Base-by-base conservation (phyloP, 2,888 invertebrate genomes). In the Neoaliturus tenellus region DNA sequence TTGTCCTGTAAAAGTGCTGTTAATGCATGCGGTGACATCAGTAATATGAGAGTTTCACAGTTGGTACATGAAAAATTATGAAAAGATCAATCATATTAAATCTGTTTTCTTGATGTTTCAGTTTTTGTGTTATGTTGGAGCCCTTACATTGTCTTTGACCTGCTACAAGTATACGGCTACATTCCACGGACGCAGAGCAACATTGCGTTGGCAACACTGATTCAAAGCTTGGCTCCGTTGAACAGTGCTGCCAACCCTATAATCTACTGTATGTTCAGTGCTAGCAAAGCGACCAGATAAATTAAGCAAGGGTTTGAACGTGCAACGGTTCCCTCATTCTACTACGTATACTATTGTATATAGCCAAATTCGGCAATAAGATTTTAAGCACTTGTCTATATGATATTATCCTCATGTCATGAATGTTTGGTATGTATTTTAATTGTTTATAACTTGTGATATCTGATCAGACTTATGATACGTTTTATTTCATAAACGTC, bases 61-160 rank as follows among this genome's bases (percentile, higher is more conserved):
- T n/a, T n/a, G n/a, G n/a, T n/a, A n/a, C n/a, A n/a, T n/a, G n/a
- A n/a, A n/a, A n/a, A n/a, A n/a, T n/a, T n/a, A n/a, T n/a, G n/a
- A n/a, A n/a, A n/a, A n/a, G n/a, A n/a, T n/a, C n/a, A n/a, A n/a
- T n/a, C n/a, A n/a, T n/a, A n/a, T n/a, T n/a, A n/a, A n/a, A n/a
- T n/a, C n/a, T n/a, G n/a, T 12, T 39, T 44, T 20, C 23, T 62
- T 87, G 85, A n/a, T n/a, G n/a, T 89, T 89, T 1, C 93, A 97
- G 98, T 97, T 44, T 98, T 98, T 91, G 95, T 98, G 86, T 91
- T 98, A 8, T 98, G 98, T 91, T 98, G 98, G 98, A 97, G 97
- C 82, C 98, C 98, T 0, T 98, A 97, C 91, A 97, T 98, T 90
- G 93, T 98, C 81, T 98, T 97, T 91, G 97, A 98, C 90, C 91